Percentiles rank a stretch among this genome's conserved stretches.
Conservation (phyloP, 2,113 vertebrate species). For the Diphyllodes magnificus region DNA sequence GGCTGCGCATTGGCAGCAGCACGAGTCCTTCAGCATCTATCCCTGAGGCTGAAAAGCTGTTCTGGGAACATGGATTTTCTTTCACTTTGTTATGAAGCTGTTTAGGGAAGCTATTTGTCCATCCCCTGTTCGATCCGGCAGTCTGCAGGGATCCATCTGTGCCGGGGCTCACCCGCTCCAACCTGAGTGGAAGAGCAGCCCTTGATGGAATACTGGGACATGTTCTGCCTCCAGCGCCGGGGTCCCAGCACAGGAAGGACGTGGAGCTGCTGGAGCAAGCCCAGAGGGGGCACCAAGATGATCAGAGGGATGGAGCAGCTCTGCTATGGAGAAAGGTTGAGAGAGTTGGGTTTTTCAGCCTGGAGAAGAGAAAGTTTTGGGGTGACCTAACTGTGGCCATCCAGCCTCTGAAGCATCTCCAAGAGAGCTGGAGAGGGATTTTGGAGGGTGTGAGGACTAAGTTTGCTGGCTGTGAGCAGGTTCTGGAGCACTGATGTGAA, state of each 20-base stretch:
- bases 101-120: neutral
- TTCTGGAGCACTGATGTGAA: neutral
- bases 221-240: neutral
- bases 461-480: neutral
- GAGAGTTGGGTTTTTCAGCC: neutral
- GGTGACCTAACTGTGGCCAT: neutral
- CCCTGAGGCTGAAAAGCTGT: conserved; percentile 29
- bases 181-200: neutral
- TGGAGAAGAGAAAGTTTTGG: neutral
- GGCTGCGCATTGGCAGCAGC: neutral
- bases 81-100: neutral
- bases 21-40: neutral
- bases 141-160: neutral
- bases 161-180: neutral
- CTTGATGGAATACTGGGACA: neutral
- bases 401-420: neutral
- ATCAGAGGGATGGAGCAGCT: neutral
- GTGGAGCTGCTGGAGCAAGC: neutral
- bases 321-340: neutral
- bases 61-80: neutral
- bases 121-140: neutral
- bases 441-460: neutral
- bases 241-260: neutral
- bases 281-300: neutral
- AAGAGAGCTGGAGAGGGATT: neutral